Base-by-base conservation (phyloP, 2,888 invertebrate genomes). In the Orchestes rusci region DNA sequence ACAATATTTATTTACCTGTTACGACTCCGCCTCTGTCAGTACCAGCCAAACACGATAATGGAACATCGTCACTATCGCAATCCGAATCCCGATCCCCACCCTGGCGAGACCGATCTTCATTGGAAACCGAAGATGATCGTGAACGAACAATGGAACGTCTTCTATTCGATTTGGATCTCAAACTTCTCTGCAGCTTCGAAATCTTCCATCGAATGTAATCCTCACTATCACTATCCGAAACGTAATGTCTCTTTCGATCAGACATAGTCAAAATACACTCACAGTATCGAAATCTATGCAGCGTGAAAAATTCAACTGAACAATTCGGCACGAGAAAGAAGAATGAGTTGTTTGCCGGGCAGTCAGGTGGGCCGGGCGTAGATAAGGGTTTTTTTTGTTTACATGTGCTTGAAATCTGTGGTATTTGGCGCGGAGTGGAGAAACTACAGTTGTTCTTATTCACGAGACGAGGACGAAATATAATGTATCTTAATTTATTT, bases 381-480 rank as follows among this genome's bases (percentile, higher is more conserved):
- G 17, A 13, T 3, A 23, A n/a, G 18, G 3, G 3, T 30, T 29
- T 30, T 38, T 8, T 29, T 40, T n/a, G n/a, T 16, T 43, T 41
- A 8, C 27, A 8, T 23, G 32, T 17, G 39, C 19, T 31, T 30
- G 29, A 42, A 23, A 43, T 43, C 19, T 32, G 44, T 43, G 44
- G 39, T 40, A 28, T 40, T n/a, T 2, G 39, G 39, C 27, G 27
- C 27, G 42, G 20, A 10, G 12, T 16, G 39, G 3, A 31, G 39
- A 19, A 29, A 43, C 32, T 41, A 29, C 39, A 17, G 16, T 40
- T 43, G 31, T 39, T 43, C 44, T 43, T 43, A 43, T 43, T 43
- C 40, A 41, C 2, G 29, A 16, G 23, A 43, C 44, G 39, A 43
- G 43, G 43, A 39, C 29, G 16, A 28, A 23, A 44, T 41, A 43